Evolutionary conservation across 2,888 invertebrate species (phyloP).

Genomic region (Dichetophora obliterata): DNA sequence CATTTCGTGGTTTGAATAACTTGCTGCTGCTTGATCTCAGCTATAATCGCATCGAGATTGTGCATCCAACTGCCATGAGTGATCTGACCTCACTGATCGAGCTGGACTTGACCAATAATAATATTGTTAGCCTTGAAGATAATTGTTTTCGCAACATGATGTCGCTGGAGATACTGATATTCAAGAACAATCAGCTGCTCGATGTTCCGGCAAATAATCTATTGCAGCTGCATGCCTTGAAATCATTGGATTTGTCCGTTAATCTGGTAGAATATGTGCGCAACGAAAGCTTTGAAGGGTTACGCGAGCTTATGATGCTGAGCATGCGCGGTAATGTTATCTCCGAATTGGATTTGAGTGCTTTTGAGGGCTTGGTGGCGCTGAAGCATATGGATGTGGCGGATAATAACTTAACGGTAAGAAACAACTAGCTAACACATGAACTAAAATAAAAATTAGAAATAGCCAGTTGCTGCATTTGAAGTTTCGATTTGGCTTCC

Average conservation of each 20-base stretch:
- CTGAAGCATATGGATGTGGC: slow-evolving; percentile 82
- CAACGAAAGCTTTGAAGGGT: slow-evolving; percentile 79
- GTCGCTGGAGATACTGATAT: slow-evolving; percentile 79
- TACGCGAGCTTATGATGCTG: slow-evolving; percentile 79
- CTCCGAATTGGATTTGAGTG: slow-evolving; percentile 77
- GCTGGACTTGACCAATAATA: slow-evolving; percentile 83
- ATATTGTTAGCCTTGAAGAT: slow-evolving; percentile 79
- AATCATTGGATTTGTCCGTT: slow-evolving; percentile 81
- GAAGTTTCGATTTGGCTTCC: no score
- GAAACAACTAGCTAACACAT: no score
- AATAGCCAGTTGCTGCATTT: no score
- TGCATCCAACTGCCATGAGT: slow-evolving; percentile 82
- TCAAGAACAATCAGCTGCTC: slow-evolving; percentile 84
- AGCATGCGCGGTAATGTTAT: slow-evolving; percentile 84
- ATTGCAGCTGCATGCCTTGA: slow-evolving; percentile 76
- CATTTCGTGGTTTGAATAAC: slow-evolving; percentile 80
- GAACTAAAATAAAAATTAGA: no score
- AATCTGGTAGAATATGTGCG: slow-evolving; percentile 83
- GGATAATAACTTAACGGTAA: slow-evolving; percentile 83
- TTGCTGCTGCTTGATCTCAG: slow-evolving; percentile 81
- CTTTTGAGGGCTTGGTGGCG: slow-evolving; percentile 81
- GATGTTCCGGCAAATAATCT: slow-evolving; percentile 82
- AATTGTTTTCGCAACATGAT: slow-evolving; percentile 79
- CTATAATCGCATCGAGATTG: slow-evolving; percentile 80
- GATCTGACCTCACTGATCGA: slow-evolving; percentile 81